Evolutionary conservation across 2,113 vertebrate species (phyloP).

Genomic region (Pavo muticus): DNA sequence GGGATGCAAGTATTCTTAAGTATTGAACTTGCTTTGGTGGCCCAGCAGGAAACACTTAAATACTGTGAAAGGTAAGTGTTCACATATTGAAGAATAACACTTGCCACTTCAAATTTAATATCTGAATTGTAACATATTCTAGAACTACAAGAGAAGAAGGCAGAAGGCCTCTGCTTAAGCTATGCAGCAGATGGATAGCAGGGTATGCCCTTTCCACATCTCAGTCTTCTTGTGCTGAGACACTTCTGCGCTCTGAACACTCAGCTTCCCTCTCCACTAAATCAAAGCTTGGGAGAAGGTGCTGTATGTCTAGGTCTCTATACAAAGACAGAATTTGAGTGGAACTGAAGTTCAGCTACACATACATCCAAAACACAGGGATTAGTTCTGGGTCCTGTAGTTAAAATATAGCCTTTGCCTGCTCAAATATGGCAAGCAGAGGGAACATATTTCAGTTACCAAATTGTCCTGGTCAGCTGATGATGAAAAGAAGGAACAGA

Average conservation of each 20-base stretch:
- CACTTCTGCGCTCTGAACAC: not conserved
- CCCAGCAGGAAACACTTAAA: not conserved
- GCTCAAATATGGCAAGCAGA: not conserved
- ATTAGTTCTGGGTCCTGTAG: not conserved
- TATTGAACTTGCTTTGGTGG: not conserved
- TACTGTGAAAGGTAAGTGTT: not conserved
- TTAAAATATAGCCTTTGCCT: not conserved
- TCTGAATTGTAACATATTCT: not conserved
- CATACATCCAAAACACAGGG: not conserved
- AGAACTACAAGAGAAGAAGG: not conserved
- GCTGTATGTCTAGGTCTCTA: not conserved
- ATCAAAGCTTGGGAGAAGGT: not conserved
- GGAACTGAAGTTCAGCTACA: not conserved
- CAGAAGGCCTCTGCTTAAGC: not conserved
- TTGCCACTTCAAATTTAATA: not conserved
- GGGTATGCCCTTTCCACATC: not conserved
- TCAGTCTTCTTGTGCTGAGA: not conserved
- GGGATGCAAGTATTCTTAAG: not conserved
- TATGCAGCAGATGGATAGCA: not conserved
- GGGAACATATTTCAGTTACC: not conserved
- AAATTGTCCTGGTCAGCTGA: not conserved
- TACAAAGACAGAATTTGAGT: not conserved
- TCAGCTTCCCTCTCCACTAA: not conserved
- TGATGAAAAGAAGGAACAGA: not conserved
- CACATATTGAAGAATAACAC: not conserved